Conservation (phyloP, 2,888 invertebrate genomes). For the Ophion costatus region DNA sequence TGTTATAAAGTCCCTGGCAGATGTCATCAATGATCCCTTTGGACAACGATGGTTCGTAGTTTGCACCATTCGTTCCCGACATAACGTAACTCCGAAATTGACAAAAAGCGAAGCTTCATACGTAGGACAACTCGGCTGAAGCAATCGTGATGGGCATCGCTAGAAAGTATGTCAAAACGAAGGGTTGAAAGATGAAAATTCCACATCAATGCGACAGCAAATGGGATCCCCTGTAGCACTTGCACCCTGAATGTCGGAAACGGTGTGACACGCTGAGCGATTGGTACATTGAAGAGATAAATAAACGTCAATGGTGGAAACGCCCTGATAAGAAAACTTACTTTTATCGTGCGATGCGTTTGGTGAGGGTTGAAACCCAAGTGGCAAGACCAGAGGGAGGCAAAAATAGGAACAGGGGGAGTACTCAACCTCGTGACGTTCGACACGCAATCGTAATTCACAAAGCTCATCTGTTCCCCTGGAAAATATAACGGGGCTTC, state of each 20-base stretch:
- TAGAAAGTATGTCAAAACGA: no score
- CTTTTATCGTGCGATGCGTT: conserved; percentile 52
- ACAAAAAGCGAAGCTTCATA: no score
- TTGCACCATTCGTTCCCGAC: no score
- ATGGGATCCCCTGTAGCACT: no score
- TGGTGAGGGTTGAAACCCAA: conserved; percentile 45
- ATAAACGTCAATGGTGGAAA: conserved; percentile 39
- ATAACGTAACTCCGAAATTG: no score
- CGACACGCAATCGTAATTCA: conserved; percentile 53
- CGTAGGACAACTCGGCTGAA: no score
- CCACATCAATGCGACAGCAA: no score
- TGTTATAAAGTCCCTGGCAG: no score
- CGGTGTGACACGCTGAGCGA: conserved; percentile 12
- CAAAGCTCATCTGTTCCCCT: conserved; percentile 34
- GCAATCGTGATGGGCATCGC: no score
- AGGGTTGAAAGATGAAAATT: no score
- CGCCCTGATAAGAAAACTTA: conserved; percentile 49
- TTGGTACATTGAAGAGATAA: conserved; percentile 28
- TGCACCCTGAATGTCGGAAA: not conserved
- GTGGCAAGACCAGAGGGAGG: not conserved
- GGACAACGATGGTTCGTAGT: no score
- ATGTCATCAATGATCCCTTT: no score
- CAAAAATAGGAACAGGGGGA: conserved; percentile 17
- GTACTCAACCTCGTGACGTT: conserved; percentile 17
- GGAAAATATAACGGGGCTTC: conserved; percentile 11